A percentile compares a stretch with the other conserved stretches of the same genome.
phyloP scores from a whole-genome alignment of 2,797 vertebrate genomes.

The Babyrousa celebensis region DNA sequence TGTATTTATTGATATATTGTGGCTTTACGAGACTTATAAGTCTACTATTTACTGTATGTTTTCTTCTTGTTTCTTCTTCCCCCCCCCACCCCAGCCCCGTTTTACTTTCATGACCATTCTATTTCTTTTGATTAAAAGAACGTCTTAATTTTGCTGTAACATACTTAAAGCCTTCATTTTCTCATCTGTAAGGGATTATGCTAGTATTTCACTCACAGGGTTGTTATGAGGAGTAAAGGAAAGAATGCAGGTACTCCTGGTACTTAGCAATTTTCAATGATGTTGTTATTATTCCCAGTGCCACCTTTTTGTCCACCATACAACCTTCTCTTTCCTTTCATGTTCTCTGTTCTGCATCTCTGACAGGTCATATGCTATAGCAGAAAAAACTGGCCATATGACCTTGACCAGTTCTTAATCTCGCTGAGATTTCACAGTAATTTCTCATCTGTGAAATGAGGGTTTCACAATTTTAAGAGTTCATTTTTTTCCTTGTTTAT shows the following conservation, averaged over 20 bases:
- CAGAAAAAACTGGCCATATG: not conserved
- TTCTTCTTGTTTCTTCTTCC: not conserved
- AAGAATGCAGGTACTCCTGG: not conserved
- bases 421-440: not conserved
- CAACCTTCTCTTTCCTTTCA: not conserved
- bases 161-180: not conserved
- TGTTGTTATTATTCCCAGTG: not conserved
- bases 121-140: conserved; percentile 20
- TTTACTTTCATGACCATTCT: not conserved
- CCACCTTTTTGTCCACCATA: not conserved
- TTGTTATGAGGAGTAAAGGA: not conserved
- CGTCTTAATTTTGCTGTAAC: conserved; percentile 6
- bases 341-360: conserved; percentile 23
- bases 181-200: not conserved
- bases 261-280: not conserved
- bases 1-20: too few species aligned
- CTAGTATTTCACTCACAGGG: not conserved
- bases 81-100: not conserved
- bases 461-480: not conserved
- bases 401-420: not conserved
- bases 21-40: too few species aligned
- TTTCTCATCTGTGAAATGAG: not conserved
- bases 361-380: not conserved
- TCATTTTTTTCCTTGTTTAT: not conserved
- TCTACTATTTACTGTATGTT: too few species aligned